Percentiles rank a stretch among this genome's conserved stretches.
phyloP scores from a whole-genome alignment of 2,113 vertebrate genomes.

The Gallinago jamesoni region DNA sequence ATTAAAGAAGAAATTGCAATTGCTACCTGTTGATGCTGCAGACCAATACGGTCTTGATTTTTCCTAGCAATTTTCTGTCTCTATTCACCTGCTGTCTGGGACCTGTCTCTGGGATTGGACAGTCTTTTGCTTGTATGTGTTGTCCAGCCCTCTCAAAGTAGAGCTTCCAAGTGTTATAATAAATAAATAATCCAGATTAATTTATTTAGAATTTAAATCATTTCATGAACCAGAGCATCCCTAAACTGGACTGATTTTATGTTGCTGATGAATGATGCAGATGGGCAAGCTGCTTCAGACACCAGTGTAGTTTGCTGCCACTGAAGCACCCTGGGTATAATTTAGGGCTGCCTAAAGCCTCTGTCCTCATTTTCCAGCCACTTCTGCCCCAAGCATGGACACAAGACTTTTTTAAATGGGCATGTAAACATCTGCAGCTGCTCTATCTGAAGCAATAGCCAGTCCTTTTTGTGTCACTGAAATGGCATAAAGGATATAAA shows the following conservation, averaged over 20 bases:
- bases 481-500: background rate
- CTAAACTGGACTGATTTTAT: background rate
- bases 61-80: background rate
- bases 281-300: background rate
- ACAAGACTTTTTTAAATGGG: background rate
- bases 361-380: background rate
- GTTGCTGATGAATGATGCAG: background rate
- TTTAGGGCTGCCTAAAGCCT: background rate
- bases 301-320: background rate
- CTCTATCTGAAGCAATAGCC: background rate
- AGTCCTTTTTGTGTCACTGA: background rate
- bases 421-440: background rate
- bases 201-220: background rate
- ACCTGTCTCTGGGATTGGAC: background rate
- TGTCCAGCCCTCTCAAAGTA: background rate
- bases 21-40: background rate
- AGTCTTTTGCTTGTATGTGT: background rate
- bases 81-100: background rate
- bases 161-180: background rate
- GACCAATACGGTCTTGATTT: fast-evolving
- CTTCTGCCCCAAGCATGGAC: background rate
- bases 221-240: background rate
- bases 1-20: background rate
- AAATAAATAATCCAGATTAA: background rate
- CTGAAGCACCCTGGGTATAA: background rate